Conservation (phyloP, 2,797 vertebrate genomes). For the Eulemur rubriventer region DNA sequence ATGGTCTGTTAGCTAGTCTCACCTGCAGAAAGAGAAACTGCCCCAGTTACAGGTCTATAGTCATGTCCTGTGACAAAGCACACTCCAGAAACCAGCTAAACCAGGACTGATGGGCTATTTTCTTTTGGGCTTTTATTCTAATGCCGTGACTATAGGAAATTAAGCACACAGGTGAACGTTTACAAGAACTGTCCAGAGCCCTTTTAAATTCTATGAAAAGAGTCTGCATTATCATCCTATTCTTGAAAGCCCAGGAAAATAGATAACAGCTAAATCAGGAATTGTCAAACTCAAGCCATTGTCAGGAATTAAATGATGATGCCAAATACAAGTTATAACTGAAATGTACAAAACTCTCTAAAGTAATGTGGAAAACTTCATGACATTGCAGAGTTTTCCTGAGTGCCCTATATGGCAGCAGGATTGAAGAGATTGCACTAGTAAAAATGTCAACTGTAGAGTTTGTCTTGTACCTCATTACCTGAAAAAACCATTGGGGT, state of each 20-base stretch:
- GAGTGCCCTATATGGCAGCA: conserved; percentile 50
- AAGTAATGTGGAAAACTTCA: conserved; percentile 73
- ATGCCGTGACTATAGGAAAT: conserved; percentile 72
- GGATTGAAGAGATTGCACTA: conserved; percentile 70
- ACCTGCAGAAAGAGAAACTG: not conserved
- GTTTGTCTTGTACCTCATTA: conserved; percentile 80
- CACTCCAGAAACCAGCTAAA: conserved; percentile 64
- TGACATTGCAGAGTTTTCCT: conserved; percentile 73
- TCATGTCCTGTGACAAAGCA: conserved; percentile 66
- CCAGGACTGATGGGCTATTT: conserved; percentile 61
- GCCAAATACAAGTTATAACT: conserved; percentile 76
- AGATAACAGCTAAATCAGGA: conserved; percentile 82
- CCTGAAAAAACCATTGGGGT: conserved; percentile 66
- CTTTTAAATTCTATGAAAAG: conserved; percentile 80
- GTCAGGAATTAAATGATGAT: conserved; percentile 78
- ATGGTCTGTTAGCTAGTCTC: not conserved
- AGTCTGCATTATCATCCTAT: conserved; percentile 66
- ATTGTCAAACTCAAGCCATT: conserved; percentile 77
- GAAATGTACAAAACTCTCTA: conserved; percentile 73
- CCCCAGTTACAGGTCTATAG: not conserved
- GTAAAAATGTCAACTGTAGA: conserved; percentile 77
- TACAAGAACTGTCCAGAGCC: conserved; percentile 73
- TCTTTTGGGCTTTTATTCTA: conserved; percentile 60
- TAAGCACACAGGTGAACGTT: conserved; percentile 77
- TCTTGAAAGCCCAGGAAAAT: conserved; percentile 77